Base-by-base conservation (phyloP, 2,888 invertebrate species). In the Drosophila kambysellisi region DNA sequence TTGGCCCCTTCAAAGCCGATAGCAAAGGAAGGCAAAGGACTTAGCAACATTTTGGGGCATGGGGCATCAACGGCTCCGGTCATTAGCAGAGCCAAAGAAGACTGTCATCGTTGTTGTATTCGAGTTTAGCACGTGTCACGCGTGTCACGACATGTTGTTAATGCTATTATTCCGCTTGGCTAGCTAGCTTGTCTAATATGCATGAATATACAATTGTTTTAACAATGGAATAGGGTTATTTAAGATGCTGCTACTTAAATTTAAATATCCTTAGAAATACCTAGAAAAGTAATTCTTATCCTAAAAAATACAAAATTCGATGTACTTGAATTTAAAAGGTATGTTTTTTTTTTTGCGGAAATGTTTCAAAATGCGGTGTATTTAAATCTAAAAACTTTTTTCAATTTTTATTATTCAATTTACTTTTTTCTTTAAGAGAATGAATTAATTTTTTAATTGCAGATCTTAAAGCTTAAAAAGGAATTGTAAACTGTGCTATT, bases 41-140 rank as follows among this genome's bases (percentile, higher is more conserved):
- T 79, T 79, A 82, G 58, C 50, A 63, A 64, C 60, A 56, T 48
- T 70, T 79, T 83, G 77, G 74, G 75, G 67, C 65, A 54, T 37
- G 54, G 0, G 20, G 43, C 74, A 74, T 80, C 85, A 88, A 75
- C 74, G 71, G 86, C 80, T 29, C 73, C 74, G 84, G 86, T 88
- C 89, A 86, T 86, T 89, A 86, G 82, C 81, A 82, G 79, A 82
- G 85, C 82, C 15, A 32, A 17, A 17, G 6, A n/a, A 9, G 78
- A 71, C 79, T 83, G 79, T 74, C 73, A 30, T 20, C 20, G n/a
- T 4, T 32, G n/a, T 29, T 39, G 11, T 20, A 4, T 15, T 32
- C 3, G 15, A 6, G 32, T 30, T 51, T 17, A 11, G 5, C n/a
- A 51, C 51, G 50, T 50, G 17, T 57, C 41, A 57, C 41, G 32